Percentiles rank a stretch among this genome's conserved stretches.
These are phyloP conservation scores for Vesta saturnalis DNA, from an alignment of 2,888 invertebrate species.

Conservation along the genomic window DNA sequence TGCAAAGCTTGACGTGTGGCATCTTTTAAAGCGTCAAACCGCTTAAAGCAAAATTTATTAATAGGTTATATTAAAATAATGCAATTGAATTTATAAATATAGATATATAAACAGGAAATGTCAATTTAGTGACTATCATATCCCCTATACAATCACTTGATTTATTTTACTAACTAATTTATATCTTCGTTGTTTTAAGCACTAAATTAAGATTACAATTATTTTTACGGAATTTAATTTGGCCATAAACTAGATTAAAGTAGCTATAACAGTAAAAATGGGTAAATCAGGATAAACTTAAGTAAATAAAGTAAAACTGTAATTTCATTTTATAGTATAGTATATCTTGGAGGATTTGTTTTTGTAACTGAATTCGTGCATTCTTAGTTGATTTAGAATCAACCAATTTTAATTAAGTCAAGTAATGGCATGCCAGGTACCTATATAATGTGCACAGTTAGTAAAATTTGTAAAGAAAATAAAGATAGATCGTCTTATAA, in stretches of 20 bases:
- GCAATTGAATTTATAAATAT: not conserved
- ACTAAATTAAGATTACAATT: not conserved
- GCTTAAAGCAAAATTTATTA: slow-evolving; percentile 25
- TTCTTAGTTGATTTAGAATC: not conserved
- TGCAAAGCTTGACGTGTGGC: slow-evolving; percentile 35
- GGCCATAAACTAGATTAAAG: slow-evolving; percentile 9
- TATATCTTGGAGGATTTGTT: slow-evolving; percentile 5
- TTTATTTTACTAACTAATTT: not conserved
- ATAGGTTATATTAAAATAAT: slow-evolving; percentile 16
- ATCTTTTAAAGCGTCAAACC: slow-evolving; percentile 19
- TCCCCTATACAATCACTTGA: not conserved
- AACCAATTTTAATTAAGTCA: no score
- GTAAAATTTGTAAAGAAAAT: no score
- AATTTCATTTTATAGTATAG: slow-evolving; percentile 7
- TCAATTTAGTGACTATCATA: slow-evolving; percentile 13
- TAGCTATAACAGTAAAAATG: slow-evolving; percentile 3
- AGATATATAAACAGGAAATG: slow-evolving; percentile 11
- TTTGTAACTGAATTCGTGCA: not conserved
- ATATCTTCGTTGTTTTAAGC: not conserved
- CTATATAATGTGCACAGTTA: no score
- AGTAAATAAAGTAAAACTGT: slow-evolving; percentile 14
- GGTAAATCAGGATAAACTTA: not conserved
- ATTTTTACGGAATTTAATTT: slow-evolving; percentile 6
- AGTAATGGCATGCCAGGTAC: no score
- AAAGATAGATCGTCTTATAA: no score